These are phyloP conservation scores for Bombus fervidus DNA, from an alignment of 1,140 invertebrate species.

Conservation along the genomic window DNA sequence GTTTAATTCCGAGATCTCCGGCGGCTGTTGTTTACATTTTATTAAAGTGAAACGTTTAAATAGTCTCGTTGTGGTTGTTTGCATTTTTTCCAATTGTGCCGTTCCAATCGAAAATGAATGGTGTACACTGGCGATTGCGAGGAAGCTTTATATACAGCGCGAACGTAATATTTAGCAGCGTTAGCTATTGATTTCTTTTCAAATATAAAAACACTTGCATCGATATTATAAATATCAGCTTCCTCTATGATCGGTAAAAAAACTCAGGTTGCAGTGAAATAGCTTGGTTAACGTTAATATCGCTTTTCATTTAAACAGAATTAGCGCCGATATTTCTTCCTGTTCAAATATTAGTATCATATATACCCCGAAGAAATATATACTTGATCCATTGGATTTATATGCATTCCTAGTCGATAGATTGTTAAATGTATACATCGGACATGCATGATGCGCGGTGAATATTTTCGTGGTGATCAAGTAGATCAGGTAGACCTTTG, in stretches of 20 bases:
- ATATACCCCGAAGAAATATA: conserved; percentile 29
- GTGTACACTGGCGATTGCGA: neutral
- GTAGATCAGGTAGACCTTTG: conserved; percentile 40
- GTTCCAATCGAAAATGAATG: neutral
- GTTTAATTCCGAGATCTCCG: neutral
- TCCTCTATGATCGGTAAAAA: neutral
- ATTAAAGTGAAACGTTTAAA: neutral
- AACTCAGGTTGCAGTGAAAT: neutral
- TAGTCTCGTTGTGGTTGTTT: neutral
- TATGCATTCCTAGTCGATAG: conserved; percentile 23
- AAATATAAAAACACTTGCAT: neutral
- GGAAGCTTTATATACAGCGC: neutral
- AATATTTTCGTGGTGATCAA: conserved; percentile 48
- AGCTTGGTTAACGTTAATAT: neutral
- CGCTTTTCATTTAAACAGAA: conserved; percentile 10
- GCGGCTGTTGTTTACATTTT: neutral
- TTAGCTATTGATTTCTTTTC: conserved; percentile 6
- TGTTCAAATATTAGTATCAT: conserved; percentile 26
- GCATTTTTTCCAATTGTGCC: neutral
- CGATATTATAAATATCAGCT: conserved; percentile 18
- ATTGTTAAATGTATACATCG: neutral
- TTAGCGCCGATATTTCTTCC: conserved; percentile 22
- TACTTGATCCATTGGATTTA: conserved; percentile 33
- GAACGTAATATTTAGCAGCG: neutral
- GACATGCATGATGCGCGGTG: neutral